phyloP scores from a whole-genome alignment of 2,113 vertebrate genomes.

The Ceuthmochares aereus region DNA sequence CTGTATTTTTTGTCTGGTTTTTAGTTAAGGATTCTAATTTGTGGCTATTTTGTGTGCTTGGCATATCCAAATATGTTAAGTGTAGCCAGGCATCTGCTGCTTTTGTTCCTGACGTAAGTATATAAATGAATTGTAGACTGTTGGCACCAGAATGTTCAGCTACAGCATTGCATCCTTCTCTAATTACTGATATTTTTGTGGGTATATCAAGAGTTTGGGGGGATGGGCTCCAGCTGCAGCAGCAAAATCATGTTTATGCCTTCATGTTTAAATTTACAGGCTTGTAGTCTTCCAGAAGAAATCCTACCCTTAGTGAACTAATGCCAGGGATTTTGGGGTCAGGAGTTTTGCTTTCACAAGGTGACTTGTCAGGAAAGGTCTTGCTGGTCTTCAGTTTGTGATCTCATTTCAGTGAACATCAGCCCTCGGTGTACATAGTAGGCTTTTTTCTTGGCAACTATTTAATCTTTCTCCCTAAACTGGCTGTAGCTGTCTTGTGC shows the following conservation, averaged over 20 bases:
- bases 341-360: neutral
- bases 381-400: neutral
- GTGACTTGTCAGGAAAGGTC: neutral
- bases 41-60: constrained; percentile 51
- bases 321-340: neutral
- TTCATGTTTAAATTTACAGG: neutral
- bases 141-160: constrained; percentile 43
- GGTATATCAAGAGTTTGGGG: constrained; percentile 31
- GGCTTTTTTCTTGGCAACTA: neutral
- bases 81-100: constrained; percentile 59
- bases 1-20: constrained; percentile 12
- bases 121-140: constrained; percentile 42
- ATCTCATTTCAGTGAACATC: neutral
- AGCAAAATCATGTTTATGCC: neutral
- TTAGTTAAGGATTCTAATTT: constrained; percentile 58
- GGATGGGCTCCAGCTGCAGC: constrained; percentile 53
- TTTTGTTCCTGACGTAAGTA: constrained; percentile 55
- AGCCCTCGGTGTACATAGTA: neutral
- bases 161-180: constrained; percentile 32
- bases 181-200: constrained; percentile 59
- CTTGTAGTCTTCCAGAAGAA: neutral
- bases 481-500: neutral
- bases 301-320: neutral
- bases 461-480: neutral
- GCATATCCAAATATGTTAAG: constrained; percentile 7